Conservation (phyloP, 1,140 invertebrate species). For the Drosophila pseudoobscura region DNA sequence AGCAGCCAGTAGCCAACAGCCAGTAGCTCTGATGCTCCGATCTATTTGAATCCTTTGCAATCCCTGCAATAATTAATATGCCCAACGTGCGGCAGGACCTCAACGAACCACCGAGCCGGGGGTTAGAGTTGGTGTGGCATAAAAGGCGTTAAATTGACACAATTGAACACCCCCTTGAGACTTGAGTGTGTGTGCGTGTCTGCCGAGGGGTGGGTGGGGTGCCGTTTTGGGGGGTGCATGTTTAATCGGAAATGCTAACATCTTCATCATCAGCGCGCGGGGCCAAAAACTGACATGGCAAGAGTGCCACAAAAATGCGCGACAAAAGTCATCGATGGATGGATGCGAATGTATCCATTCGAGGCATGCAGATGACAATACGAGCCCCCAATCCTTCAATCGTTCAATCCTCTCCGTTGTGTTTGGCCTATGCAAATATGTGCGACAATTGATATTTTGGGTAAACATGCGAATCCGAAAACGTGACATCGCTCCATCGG, state of each 20-base stretch:
- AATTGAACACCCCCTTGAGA: constrained; percentile 83
- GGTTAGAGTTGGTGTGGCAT: constrained; percentile 47
- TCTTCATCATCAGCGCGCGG: constrained; percentile 67
- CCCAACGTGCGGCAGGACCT: constrained; percentile 58
- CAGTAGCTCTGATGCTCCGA: constrained; percentile 21
- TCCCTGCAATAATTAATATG: constrained; percentile 74
- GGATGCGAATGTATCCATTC: constrained; percentile 13
- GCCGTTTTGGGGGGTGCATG: constrained; percentile 44
- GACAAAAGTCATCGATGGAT: constrained; percentile 29
- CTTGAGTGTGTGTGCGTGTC: constrained; percentile 37
- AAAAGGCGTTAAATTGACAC: constrained; percentile 83
- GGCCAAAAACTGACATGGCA: constrained; percentile 36
- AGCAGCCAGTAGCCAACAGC: constrained; percentile 39
- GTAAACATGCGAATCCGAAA: constrained; percentile 43
- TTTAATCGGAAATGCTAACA: constrained; percentile 74
- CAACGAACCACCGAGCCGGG: neutral
- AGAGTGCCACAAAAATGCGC: constrained; percentile 40
- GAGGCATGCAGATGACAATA: constrained; percentile 31
- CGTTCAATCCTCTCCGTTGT: constrained; percentile 3
- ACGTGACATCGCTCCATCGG: constrained; percentile 48
- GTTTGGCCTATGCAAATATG: constrained; percentile 73
- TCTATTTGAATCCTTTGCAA: constrained; percentile 34
- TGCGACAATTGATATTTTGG: constrained; percentile 73
- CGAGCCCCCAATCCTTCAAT: neutral
- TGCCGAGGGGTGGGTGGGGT: constrained; percentile 6